Evolutionary conservation across 2,888 invertebrate genomes (phyloP).

Genomic region (Sphaeridia pumilis): DNA sequence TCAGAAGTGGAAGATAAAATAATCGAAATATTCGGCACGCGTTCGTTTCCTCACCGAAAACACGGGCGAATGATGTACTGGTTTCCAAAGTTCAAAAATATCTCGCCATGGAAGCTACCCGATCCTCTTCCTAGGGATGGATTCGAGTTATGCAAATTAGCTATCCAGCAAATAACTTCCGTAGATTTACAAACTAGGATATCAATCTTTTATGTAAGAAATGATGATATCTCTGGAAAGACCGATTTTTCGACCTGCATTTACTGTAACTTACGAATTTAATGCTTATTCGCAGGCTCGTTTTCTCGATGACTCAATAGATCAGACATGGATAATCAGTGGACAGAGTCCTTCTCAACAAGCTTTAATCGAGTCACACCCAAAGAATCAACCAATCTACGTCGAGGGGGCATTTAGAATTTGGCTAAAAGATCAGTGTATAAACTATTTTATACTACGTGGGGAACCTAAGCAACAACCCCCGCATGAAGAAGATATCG

Average conservation of each 20-base stretch:
- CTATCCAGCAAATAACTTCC: constrained; percentile 68
- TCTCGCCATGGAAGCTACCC: constrained; percentile 76
- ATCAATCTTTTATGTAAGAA: constrained; percentile 50
- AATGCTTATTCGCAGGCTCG: constrained; percentile 45
- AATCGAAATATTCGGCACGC: constrained; percentile 67
- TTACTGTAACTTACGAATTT: neutral
- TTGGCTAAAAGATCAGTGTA: constrained; percentile 60
- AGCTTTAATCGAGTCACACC: constrained; percentile 54
- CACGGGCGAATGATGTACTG: constrained; percentile 49
- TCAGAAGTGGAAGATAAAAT: constrained; percentile 72
- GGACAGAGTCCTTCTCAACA: constrained; percentile 68
- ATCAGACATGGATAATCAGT: constrained; percentile 86
- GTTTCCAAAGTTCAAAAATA: constrained; percentile 80
- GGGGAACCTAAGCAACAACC: constrained; percentile 52
- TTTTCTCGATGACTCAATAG: constrained; percentile 60
- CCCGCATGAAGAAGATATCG: constrained; percentile 47
- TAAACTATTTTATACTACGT: constrained; percentile 71
- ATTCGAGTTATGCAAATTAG: constrained; percentile 65
- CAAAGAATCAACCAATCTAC: constrained; percentile 51
- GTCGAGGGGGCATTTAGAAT: constrained; percentile 76
- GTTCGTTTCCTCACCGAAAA: constrained; percentile 48
- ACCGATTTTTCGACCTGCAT: neutral
- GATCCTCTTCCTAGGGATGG: constrained; percentile 63
- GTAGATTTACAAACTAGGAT: constrained; percentile 63
- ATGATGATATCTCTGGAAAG: no score